A percentile compares a stretch with the other conserved stretches of the same genome.
Conservation (phyloP, 2,797 vertebrate species). For the Rallus crepitans region DNA sequence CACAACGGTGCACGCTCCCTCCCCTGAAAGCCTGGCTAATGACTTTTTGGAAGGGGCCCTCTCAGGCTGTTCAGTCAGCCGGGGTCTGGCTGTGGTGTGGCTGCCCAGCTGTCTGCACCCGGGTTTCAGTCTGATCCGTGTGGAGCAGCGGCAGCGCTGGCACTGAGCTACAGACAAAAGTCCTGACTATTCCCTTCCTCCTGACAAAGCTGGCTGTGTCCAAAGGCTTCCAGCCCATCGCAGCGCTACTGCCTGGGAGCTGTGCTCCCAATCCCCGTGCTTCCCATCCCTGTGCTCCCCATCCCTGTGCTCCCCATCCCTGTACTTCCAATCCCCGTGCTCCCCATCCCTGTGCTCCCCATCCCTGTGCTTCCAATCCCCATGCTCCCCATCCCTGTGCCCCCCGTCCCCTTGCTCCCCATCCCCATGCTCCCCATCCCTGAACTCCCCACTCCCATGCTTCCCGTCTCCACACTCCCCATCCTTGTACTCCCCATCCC, state of each 20-base stretch:
- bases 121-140: conserved; percentile 30
- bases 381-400: too few relatives aligned
- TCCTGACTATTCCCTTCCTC: not conserved
- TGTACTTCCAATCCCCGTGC: too few relatives aligned
- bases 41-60: conserved; percentile 40
- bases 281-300: too few relatives aligned
- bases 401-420: too few relatives aligned
- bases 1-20: not conserved
- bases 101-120: conserved; percentile 48
- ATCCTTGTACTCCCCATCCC: too few relatives aligned
- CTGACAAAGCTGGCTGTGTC: not conserved
- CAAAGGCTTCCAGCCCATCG: not conserved
- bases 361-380: too few relatives aligned
- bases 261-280: not conserved
- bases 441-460: too few relatives aligned
- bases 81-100: not conserved
- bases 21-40: not conserved
- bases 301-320: too few relatives aligned
- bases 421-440: too few relatives aligned
- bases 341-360: too few relatives aligned
- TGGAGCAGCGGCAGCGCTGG: not conserved
- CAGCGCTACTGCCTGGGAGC: fast-evolving
- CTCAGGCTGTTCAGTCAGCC: conserved; percentile 4
- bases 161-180: not conserved
- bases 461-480: too few relatives aligned